Evolutionary conservation across 2,888 invertebrate species (phyloP), one percentile per base, ranked within the genome.

Genomic region (Bunonema sp.): DNA sequence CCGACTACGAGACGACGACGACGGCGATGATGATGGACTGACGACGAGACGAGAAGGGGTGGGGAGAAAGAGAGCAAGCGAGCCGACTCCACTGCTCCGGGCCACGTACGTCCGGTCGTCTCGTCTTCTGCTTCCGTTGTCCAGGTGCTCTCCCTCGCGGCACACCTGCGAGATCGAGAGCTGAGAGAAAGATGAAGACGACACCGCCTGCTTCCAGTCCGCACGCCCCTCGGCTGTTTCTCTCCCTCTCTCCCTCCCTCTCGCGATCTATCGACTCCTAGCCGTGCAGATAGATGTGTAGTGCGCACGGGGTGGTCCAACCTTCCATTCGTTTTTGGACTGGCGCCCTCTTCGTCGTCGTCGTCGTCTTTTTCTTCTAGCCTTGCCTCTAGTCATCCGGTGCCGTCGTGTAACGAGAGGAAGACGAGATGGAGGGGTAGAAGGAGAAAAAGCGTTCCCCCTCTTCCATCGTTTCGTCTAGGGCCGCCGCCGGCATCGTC

Each of bases 41-140:
- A n/a, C n/a, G n/a, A n/a, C n/a, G n/a, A n/a, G n/a, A n/a, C n/a
- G n/a, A n/a, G n/a, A n/a, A n/a, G n/a, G n/a, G n/a, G n/a, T n/a
- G n/a, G n/a, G n/a, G n/a, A n/a, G 37, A 37, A 37, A 37, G 37
- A 37, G 35, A 26, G 26, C 24, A 26, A 24, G 24, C 15, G 35
- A 35, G 26, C 35, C 35, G 18, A 35, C 29, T 29, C 37, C 30
- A 37, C 37, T 37, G 29, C 20, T 29, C 30, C 30, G 16, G 37
- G 20, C 12, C 15, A 26, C 2, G 7, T 31, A n/a, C 16, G 5
- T 26, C 8, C 28, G 28, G 8, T 26, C 28, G 12, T 8, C 12
- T 26, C 28, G 8, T 8, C 8, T 12, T 10, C 28, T 8, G 12
- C 12, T 12, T 32, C 32, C 8, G 15, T 7, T 10, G 18, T 19